phyloP scores from a whole-genome alignment of 2,797 vertebrate genomes.

The Threskiornis aethiopicus region DNA sequence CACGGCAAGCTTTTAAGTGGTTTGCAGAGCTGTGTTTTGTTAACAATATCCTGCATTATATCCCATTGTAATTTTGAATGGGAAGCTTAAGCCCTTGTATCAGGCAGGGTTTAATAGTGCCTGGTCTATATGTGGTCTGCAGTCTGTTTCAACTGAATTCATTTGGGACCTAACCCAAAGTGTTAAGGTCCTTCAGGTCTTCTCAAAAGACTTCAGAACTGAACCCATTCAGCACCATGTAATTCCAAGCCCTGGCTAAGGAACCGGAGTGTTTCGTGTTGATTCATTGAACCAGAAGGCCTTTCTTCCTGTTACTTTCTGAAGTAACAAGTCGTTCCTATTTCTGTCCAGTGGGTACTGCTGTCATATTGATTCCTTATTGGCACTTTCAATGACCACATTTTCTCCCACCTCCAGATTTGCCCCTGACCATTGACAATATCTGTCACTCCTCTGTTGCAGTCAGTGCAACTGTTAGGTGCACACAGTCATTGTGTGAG shows the following conservation, averaged over 20 bases:
- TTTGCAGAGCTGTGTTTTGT: not conserved
- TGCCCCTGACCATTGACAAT: not conserved
- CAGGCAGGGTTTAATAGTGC: not conserved
- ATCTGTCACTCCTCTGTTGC: not conserved
- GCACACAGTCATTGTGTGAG: not conserved
- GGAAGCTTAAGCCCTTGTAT: not conserved
- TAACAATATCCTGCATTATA: not conserved
- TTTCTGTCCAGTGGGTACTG: not conserved
- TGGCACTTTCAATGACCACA: not conserved
- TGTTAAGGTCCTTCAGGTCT: not conserved
- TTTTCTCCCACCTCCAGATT: not conserved
- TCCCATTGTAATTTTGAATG: not conserved
- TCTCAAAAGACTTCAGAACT: not conserved
- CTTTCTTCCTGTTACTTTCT: not conserved
- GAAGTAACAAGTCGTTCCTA: not conserved
- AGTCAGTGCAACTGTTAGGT: not conserved
- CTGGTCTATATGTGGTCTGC: not conserved
- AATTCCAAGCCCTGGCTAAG: not conserved
- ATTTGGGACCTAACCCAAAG: not conserved
- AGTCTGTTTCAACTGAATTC: not conserved
- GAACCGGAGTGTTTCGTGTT: not conserved
- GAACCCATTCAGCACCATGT: not conserved
- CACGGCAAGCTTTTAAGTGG: not conserved
- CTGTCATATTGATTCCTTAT: not conserved
- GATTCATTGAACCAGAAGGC: not conserved